A percentile compares a stretch with the other conserved stretches of the same genome.
Conservation (phyloP, 2,888 invertebrate genomes). For the Cyaniris semiargus region DNA sequence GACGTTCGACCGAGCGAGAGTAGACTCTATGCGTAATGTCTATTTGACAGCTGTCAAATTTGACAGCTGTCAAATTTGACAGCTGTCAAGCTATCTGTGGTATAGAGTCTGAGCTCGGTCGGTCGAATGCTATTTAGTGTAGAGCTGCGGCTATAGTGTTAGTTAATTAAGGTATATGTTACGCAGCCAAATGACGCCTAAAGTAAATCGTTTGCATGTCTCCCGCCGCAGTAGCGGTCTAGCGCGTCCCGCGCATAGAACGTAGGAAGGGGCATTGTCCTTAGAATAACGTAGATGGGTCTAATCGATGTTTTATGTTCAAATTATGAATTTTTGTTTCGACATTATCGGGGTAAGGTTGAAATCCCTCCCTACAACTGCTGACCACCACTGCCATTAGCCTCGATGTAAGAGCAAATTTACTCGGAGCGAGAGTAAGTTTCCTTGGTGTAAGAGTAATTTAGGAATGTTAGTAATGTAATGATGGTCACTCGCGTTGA, state of each 20-base stretch:
- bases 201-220: slow-evolving; percentile 16
- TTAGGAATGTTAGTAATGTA: slow-evolving; percentile 48
- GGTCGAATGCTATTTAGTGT: background rate
- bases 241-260: background rate
- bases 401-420: slow-evolving; percentile 55
- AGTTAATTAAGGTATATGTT: slow-evolving; percentile 34
- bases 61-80: slow-evolving; percentile 17
- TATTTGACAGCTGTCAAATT: background rate
- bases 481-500: slow-evolving; percentile 43
- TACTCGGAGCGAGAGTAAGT: slow-evolving; percentile 55
- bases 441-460: slow-evolving; percentile 55
- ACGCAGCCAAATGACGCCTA: slow-evolving; percentile 31
- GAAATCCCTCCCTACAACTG: slow-evolving; percentile 68
- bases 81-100: background rate
- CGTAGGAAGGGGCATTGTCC: slow-evolving; percentile 12
- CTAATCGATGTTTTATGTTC: slow-evolving; percentile 54
- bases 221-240: background rate
- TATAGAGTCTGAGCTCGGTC: background rate
- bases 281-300: slow-evolving; percentile 41
- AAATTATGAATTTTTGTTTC: slow-evolving; percentile 52
- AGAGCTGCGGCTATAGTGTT: slow-evolving; percentile 32
- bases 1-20: slow-evolving; percentile 34
- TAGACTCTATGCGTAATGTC: background rate
- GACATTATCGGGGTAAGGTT: slow-evolving; percentile 56
- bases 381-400: slow-evolving; percentile 75